Conservation (phyloP, 2,888 invertebrate species). For the Himalopsyche kuldschensis region DNA sequence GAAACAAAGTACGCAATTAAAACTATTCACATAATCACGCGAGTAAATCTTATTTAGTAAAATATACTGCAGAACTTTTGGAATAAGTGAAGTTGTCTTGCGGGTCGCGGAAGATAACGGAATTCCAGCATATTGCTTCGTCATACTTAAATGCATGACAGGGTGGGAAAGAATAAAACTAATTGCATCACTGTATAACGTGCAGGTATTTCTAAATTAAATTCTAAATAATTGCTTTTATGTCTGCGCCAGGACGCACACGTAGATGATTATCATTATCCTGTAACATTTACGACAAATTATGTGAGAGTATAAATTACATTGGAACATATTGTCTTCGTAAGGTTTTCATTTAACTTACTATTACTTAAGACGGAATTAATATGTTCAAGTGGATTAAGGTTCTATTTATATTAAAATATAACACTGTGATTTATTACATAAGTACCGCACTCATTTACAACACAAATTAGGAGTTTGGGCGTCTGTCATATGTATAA, state of each 20-base stretch:
- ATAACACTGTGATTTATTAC: no score
- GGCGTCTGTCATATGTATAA: no score
- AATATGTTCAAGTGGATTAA: not conserved
- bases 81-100: not conserved
- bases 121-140: not conserved
- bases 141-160: constrained; percentile 13
- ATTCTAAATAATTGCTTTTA: not conserved
- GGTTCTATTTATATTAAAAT: no score
- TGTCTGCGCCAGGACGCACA: not conserved
- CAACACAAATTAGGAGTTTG: no score
- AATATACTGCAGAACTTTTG: not conserved
- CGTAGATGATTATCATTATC: not conserved
- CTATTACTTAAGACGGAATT: not conserved
- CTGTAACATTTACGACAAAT: not conserved
- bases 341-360: not conserved
- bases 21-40: not conserved
- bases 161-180: not conserved
- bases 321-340: not conserved
- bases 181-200: not conserved
- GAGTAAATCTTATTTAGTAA: not conserved
- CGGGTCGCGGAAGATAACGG: not conserved
- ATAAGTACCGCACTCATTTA: no score
- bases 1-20: not conserved
- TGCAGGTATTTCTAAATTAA: not conserved
- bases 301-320: not conserved